These are phyloP conservation scores for Acanthopleura granulata DNA, from an alignment of 2,888 invertebrate species.

Conservation along the genomic window DNA sequence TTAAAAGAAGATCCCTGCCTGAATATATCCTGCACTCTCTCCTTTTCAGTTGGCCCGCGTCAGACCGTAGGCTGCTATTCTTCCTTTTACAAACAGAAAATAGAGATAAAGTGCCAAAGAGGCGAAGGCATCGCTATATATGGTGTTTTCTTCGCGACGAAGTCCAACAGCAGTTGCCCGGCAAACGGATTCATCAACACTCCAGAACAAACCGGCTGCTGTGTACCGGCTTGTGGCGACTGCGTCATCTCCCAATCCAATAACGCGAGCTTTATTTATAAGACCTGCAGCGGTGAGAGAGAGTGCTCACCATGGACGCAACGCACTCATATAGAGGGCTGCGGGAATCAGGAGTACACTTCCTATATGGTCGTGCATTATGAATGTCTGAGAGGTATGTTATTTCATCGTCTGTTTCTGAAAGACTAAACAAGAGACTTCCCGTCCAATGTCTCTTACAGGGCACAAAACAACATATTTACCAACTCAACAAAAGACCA, in stretches of 20 bases:
- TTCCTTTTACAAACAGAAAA: background rate
- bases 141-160: slow-evolving; percentile 1
- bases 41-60: background rate
- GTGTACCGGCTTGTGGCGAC: slow-evolving; percentile 14
- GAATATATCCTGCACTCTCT: background rate
- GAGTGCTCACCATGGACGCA: slow-evolving; percentile 1
- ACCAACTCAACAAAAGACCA: too few species aligned
- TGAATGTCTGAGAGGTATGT: slow-evolving; percentile 4
- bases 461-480: too few species aligned
- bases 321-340: background rate
- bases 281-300: background rate
- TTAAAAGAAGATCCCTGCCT: too few species aligned
- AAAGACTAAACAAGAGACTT: too few species aligned
- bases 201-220: background rate
- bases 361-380: slow-evolving; percentile 13
- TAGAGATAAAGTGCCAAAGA: background rate
- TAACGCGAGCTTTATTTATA: background rate
- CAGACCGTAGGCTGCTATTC: slow-evolving; percentile 6
- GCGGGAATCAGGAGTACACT: background rate
- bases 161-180: slow-evolving; percentile 6
- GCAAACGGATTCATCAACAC: background rate
- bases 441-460: too few species aligned
- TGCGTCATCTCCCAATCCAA: background rate
- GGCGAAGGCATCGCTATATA: slow-evolving; percentile 9
- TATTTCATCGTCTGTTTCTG: too few species aligned